Percentiles rank a stretch among this genome's conserved stretches.
phyloP scores from a whole-genome alignment of 2,888 invertebrate species.

The Morinoia aosen region DNA sequence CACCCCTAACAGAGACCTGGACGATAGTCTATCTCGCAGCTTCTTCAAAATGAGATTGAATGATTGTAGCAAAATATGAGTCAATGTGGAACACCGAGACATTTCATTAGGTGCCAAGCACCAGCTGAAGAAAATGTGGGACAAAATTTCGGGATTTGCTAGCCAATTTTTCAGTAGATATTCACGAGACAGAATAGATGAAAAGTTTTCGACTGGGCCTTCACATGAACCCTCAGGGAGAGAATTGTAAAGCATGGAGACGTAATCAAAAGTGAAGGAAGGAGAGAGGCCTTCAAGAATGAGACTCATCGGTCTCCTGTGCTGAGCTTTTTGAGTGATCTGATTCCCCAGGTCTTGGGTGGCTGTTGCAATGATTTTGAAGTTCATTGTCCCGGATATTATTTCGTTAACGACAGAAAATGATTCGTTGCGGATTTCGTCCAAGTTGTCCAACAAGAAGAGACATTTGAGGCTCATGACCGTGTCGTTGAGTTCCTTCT shows the following conservation, averaged over 20 bases:
- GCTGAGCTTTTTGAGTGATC: conserved; percentile 4
- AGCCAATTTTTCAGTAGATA: conserved; percentile 23
- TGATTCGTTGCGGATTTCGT: conserved; percentile 13
- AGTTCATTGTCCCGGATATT: neutral
- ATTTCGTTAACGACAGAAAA: conserved; percentile 27
- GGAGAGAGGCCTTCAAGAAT: conserved; percentile 17
- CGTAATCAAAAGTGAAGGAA: neutral
- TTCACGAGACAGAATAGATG: conserved; percentile 13
- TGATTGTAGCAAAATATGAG: conserved; percentile 35
- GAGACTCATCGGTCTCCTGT: neutral
- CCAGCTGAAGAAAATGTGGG: conserved; percentile 51
- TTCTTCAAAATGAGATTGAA: conserved; percentile 51
- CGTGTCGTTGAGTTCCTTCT: conserved; percentile 22
- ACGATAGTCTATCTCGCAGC: conserved; percentile 21
- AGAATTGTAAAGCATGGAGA: neutral
- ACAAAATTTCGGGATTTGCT: conserved; percentile 42
- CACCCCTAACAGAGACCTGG: conserved; percentile 18
- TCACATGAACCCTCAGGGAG: neutral
- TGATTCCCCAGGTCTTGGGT: conserved; percentile 35
- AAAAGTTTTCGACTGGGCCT: neutral
- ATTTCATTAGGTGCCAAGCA: neutral
- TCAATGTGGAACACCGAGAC: conserved; percentile 41
- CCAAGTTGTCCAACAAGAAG: conserved; percentile 40
- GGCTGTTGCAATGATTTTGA: conserved; percentile 13
- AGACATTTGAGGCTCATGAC: conserved; percentile 34